Conservation (phyloP, 2,113 vertebrate genomes). For the Silurus meridionalis region DNA sequence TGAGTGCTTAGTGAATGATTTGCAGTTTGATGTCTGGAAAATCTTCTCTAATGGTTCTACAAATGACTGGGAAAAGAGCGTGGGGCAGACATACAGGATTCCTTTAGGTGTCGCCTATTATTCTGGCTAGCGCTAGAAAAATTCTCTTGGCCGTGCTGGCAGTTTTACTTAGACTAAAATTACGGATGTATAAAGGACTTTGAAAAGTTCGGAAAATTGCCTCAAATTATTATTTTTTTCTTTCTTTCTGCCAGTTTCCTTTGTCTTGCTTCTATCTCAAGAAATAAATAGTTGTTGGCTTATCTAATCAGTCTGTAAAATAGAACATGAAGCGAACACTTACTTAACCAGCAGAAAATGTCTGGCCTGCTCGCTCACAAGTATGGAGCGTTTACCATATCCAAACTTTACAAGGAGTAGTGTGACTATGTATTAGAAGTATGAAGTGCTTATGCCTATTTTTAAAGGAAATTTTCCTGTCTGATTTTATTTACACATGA, state of each 20-base stretch:
- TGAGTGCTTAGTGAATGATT: conserved; percentile 19
- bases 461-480: not conserved
- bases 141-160: conserved; percentile 20
- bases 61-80: conserved; percentile 32
- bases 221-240: conserved; percentile 19
- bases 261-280: conserved; percentile 24
- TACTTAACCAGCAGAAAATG: conserved; percentile 56
- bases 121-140: conserved; percentile 18
- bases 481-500: not conserved
- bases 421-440: not conserved
- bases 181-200: conserved; percentile 24
- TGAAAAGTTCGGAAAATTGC: conserved; percentile 23
- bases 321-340: conserved; percentile 45
- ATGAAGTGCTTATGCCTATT: not conserved
- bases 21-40: conserved; percentile 37
- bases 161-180: conserved; percentile 21
- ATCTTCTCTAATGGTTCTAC: conserved; percentile 26
- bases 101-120: conserved; percentile 46
- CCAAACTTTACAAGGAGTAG: conserved; percentile 8
- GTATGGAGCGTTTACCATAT: conserved; percentile 27
- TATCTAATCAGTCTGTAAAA: conserved; percentile 51
- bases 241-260: conserved; percentile 3
- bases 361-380: conserved; percentile 19
- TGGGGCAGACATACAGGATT: conserved; percentile 26
- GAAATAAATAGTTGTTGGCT: conserved; percentile 44